Base-by-base conservation (phyloP, 1,140 invertebrate genomes). In the Drosophila santomea region DNA sequence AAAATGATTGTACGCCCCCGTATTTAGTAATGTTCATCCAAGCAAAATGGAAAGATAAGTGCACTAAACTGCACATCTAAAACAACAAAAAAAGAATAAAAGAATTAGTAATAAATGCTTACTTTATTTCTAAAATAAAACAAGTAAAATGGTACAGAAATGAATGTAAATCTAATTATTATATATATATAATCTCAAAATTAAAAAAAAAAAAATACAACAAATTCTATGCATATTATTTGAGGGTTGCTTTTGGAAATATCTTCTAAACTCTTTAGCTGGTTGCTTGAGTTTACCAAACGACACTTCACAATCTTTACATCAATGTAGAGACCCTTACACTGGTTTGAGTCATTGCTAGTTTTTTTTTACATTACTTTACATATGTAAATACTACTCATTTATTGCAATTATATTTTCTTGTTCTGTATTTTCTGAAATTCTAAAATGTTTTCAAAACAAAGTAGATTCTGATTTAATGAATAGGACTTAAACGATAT, bases 61-160 rank as follows among this genome's bases (percentile, higher is more conserved):
- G 79, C 79, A 86, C 83, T 73, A 69, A 79, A 80, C 63, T 86
- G 83, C 84, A 89, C 68, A 77, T 84, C 62, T 69, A 80, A 85
- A 77, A 64, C 66, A 74, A 59, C 41, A 54, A 43, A 62, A 80
- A 58, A 71, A 39, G 59, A 79, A 45, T 59, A 51, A 77, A 62
- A 71, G 36, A 78, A 83, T 84, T 89, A 88, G 83, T 89, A 83
- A 88, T 89, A 89, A 88, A 89, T 89, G 84, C 84, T 89, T 89
- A 89, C 84, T 89, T 89, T 89, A 89, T 89, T 89, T 89, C 84
- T 78, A 89, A 89, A 89, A 89, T 89, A 89, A 89, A 88, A 89
- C 84, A 89, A 89, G 84, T 89, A 89, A 83, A 89, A 88, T 80
- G 79, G 86, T 86, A 67, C 81, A 74, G 67, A 89, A 89, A 89